Percentiles rank a stretch among this genome's conserved stretches.
phyloP scores from a whole-genome alignment of 2,113 vertebrate species.

The Jacana jacana region DNA sequence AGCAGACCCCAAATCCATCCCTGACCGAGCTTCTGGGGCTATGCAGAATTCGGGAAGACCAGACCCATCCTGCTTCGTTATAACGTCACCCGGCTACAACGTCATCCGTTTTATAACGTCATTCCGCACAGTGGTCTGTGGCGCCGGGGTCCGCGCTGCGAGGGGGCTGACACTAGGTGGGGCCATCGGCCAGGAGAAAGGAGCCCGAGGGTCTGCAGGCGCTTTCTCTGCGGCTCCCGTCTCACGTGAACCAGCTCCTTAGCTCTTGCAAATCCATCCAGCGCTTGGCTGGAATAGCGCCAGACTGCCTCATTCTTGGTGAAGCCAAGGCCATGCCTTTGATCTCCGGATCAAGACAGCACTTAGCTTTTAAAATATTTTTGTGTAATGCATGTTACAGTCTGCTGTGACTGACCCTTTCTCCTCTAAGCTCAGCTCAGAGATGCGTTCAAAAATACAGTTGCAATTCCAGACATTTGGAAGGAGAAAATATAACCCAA shows the following conservation, averaged over 20 bases:
- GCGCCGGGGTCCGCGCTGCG: not conserved
- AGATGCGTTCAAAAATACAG: not conserved
- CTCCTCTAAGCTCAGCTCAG: not conserved
- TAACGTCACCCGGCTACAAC: rapidly evolving
- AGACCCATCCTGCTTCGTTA: rapidly evolving
- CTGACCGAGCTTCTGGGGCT: rapidly evolving
- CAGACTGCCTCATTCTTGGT: not conserved
- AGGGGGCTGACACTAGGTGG: not conserved
- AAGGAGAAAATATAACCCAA: not conserved
- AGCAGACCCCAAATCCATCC: rapidly evolving
- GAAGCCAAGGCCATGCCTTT: not conserved
- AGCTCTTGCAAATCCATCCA: not conserved
- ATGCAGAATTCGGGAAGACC: rapidly evolving
- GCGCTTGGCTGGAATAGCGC: not conserved
- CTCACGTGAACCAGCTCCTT: rapidly evolving
- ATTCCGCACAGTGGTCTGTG: no score
- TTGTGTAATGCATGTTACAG: not conserved
- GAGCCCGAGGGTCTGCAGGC: rapidly evolving
- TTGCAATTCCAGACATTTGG: not conserved
- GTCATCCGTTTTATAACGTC: rapidly evolving
- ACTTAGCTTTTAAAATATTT: not conserved
- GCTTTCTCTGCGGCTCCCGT: rapidly evolving
- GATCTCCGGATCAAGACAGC: not conserved
- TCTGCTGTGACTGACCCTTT: not conserved
- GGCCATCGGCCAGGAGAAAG: not conserved